These are phyloP conservation scores for Crocallis elinguaria DNA, from an alignment of 2,888 invertebrate genomes.

Conservation along the genomic window DNA sequence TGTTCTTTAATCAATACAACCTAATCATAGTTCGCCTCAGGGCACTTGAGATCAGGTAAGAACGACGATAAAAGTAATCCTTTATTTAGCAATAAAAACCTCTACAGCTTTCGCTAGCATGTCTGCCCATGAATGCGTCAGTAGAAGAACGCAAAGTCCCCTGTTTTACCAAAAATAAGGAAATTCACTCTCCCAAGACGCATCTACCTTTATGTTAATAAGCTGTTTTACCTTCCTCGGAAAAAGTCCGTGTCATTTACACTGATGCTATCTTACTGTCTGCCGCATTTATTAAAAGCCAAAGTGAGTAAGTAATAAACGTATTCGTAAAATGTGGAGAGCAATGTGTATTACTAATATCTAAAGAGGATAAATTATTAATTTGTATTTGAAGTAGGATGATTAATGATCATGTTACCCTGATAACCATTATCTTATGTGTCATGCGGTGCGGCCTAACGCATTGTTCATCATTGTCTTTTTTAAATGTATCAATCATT, in stretches of 20 bases:
- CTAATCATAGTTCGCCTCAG: no score
- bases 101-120: neutral
- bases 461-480: no score
- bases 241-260: slow-evolving; percentile 10
- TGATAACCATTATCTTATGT: no score
- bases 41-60: no score
- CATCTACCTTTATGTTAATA: slow-evolving; percentile 17
- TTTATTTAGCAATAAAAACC: no score
- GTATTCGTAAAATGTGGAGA: neutral
- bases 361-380: neutral
- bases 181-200: slow-evolving; percentile 10
- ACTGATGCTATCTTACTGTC: slow-evolving; percentile 4
- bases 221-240: slow-evolving; percentile 6
- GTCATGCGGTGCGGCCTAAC: no score
- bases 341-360: neutral
- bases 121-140: neutral
- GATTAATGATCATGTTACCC: no score
- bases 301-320: neutral
- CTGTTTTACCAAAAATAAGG: slow-evolving; percentile 9
- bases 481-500: no score
- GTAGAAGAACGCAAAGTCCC: neutral
- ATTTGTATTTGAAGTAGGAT: no score
- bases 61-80: no score
- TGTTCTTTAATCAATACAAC: no score
- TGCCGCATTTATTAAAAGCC: slow-evolving; percentile 4